phyloP scores from a whole-genome alignment of 2,113 vertebrate genomes.

The Corythaixoides concolor region DNA sequence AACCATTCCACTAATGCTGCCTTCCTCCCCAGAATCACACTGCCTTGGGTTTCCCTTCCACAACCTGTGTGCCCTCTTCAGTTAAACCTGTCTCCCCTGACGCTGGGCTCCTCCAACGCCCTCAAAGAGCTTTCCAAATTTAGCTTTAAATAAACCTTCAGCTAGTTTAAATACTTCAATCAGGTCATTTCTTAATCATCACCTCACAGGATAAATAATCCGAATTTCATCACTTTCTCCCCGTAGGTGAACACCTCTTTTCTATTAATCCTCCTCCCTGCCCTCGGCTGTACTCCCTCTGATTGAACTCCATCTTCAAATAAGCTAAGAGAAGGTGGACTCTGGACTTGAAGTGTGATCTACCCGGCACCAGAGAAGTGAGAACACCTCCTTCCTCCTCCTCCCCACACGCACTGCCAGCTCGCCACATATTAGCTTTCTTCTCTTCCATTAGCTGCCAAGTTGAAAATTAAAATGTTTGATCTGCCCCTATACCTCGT shows the following conservation, averaged over 20 bases:
- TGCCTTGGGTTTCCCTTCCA: not conserved
- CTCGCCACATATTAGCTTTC: not conserved
- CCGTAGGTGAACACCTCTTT: not conserved
- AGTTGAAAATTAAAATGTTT: constrained; percentile 12
- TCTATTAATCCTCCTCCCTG: not conserved
- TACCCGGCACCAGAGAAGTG: not conserved
- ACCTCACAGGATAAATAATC: constrained; percentile 6
- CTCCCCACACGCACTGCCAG: not conserved
- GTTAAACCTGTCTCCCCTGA: not conserved
- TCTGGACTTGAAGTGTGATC: not conserved
- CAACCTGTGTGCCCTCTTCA: not conserved
- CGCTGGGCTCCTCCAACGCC: not conserved
- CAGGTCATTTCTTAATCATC: not conserved
- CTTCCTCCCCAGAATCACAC: not conserved
- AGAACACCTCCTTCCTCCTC: not conserved
- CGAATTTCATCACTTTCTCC: constrained; percentile 2
- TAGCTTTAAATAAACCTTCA: constrained; percentile 19
- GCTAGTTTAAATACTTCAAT: not conserved
- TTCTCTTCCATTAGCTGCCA: not conserved
- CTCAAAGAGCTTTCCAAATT: not conserved
- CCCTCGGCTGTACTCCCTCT: not conserved
- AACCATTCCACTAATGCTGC: not conserved
- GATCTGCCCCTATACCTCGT: not conserved
- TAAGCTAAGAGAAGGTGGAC: not conserved
- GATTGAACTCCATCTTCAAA: not conserved